A percentile compares a stretch with the other conserved stretches of the same genome.
These are phyloP conservation scores for Malachius bipustulatus DNA, from an alignment of 2,888 invertebrate genomes.

Conservation along the genomic window DNA sequence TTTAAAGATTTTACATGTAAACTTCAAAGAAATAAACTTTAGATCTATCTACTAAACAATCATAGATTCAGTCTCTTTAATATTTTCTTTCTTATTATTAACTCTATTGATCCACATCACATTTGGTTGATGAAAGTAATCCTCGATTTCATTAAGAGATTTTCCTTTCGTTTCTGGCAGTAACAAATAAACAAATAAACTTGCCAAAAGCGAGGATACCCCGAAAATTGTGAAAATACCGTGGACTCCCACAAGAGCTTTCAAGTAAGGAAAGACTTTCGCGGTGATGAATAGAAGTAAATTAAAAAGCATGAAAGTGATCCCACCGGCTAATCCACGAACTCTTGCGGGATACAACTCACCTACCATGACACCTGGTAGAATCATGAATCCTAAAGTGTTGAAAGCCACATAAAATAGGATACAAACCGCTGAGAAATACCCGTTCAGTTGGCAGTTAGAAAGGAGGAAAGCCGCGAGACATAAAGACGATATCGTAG, in stretches of 20 bases:
- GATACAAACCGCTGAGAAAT: constrained; percentile 40
- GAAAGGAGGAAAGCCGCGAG: constrained; percentile 41
- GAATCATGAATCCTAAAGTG: constrained; percentile 59
- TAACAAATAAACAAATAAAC: constrained; percentile 52
- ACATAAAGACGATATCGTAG: constrained; percentile 49
- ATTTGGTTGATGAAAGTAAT: constrained; percentile 59
- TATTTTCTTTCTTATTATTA: not conserved
- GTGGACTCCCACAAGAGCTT: constrained; percentile 45
- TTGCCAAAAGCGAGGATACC: constrained; percentile 47
- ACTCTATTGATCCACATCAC: constrained; percentile 44
- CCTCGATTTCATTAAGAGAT: constrained; percentile 61
- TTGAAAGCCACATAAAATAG: constrained; percentile 62
- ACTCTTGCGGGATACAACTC: constrained; percentile 64
- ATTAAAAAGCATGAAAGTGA: constrained; percentile 61
- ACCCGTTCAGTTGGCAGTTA: constrained; percentile 28
- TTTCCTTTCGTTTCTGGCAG: constrained; percentile 66
- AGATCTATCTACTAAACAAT: too few species aligned
- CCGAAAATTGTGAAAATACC: constrained; percentile 65
- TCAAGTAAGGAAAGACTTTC: constrained; percentile 57
- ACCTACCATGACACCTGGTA: constrained; percentile 64
- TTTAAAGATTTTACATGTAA: too few species aligned
- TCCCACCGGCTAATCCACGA: constrained; percentile 60
- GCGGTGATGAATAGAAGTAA: constrained; percentile 54
- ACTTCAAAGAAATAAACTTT: too few species aligned
- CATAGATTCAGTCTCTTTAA: not conserved